Conservation (phyloP, 1,140 invertebrate genomes). For the Pseudomyrmex flavicornis region DNA sequence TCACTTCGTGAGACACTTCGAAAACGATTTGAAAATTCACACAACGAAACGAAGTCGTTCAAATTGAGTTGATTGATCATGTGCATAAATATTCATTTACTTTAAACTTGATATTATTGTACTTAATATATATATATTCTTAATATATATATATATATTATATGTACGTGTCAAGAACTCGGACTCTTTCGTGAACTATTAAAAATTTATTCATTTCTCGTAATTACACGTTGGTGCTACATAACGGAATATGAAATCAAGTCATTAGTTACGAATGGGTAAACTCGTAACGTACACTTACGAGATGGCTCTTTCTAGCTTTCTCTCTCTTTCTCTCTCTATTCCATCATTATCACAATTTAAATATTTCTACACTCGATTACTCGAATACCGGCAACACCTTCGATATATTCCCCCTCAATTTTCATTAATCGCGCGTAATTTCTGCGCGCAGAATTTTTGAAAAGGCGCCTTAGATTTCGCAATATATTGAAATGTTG, state of each 20-base stretch:
- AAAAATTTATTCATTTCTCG: slow-evolving; percentile 38
- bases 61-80: slow-evolving; percentile 15
- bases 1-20: neutral
- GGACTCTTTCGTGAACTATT: slow-evolving; percentile 4
- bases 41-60: neutral
- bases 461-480: neutral
- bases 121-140: neutral
- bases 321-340: neutral
- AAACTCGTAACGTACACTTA: slow-evolving; percentile 56
- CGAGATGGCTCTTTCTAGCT: slow-evolving; percentile 11
- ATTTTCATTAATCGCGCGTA: slow-evolving; percentile 60
- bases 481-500: slow-evolving; percentile 47
- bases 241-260: slow-evolving; percentile 59
- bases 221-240: slow-evolving; percentile 38
- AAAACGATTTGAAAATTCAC: neutral
- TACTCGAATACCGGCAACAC: slow-evolving; percentile 38
- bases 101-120: neutral
- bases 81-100: neutral
- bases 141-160: neutral
- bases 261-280: slow-evolving; percentile 57
- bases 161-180: neutral
- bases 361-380: slow-evolving; percentile 55
- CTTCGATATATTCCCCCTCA: slow-evolving; percentile 33
- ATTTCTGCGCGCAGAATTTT: slow-evolving; percentile 43
- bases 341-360: slow-evolving; percentile 58